Conservation (phyloP, 2,113 vertebrate species). For the Morone saxatilis region DNA sequence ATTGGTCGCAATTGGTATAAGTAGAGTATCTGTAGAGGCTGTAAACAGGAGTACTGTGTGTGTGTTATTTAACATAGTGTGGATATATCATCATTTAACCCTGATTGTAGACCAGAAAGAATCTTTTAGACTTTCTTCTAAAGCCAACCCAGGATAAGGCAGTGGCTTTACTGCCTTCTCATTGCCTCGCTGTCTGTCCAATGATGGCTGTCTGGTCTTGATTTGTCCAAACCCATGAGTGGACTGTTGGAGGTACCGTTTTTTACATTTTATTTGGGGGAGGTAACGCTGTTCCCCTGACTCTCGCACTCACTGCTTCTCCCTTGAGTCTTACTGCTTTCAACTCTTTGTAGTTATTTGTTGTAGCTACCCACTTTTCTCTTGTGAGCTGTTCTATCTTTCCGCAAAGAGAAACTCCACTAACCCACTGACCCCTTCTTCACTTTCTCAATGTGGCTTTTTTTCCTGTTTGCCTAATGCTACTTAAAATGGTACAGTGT, state of each 20-base stretch:
- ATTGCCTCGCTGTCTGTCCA: conserved; percentile 63
- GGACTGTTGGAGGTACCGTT: conserved; percentile 73
- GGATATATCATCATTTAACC: conserved; percentile 52
- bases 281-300: conserved; percentile 67
- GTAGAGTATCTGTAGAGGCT: conserved; percentile 22
- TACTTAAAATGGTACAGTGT: conserved; percentile 26
- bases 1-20: conserved; percentile 22
- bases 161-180: conserved; percentile 61
- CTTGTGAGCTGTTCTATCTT: conserved; percentile 10
- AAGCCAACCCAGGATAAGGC: conserved; percentile 67
- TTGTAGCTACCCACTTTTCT: conserved; percentile 61
- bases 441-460: conserved; percentile 70
- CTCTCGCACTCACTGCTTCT: conserved; percentile 51
- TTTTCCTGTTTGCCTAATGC: conserved; percentile 50
- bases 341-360: conserved; percentile 55
- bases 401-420: conserved; percentile 37
- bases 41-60: conserved; percentile 29
- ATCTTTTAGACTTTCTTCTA: conserved; percentile 55
- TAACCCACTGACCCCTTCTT: conserved; percentile 65
- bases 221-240: conserved; percentile 55
- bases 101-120: conserved; percentile 35
- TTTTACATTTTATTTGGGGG: conserved; percentile 55
- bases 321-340: conserved; percentile 53
- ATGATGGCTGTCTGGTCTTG: conserved; percentile 63
- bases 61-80: conserved; percentile 61